phyloP scores from a whole-genome alignment of 2,888 invertebrate genomes.

The Mesorhabditis sp. region DNA sequence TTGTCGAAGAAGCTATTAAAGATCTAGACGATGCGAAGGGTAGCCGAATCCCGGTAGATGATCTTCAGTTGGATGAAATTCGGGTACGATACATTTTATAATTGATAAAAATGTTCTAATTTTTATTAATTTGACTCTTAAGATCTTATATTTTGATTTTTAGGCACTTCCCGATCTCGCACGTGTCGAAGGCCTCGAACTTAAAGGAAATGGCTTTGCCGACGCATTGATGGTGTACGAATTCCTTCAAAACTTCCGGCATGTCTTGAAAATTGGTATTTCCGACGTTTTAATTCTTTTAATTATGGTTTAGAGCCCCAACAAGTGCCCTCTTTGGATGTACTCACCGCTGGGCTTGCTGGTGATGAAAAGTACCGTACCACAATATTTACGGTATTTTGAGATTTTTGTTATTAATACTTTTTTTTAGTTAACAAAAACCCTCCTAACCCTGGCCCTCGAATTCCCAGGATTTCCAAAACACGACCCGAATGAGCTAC shows the following conservation, averaged over 20 bases:
- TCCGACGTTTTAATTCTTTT: background rate
- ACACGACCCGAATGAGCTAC: background rate
- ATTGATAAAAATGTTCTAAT: background rate
- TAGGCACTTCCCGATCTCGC: slow-evolving; percentile 65
- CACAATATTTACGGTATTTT: slow-evolving; percentile 11
- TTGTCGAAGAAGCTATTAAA: slow-evolving; percentile 2
- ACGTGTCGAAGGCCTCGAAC: slow-evolving; percentile 75
- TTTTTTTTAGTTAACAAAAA: slow-evolving; percentile 40
- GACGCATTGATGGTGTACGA: slow-evolving; percentile 91
- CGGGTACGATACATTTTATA: slow-evolving; percentile 10
- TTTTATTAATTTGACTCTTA: background rate
- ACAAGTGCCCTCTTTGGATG: slow-evolving; percentile 76
- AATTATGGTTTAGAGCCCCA: slow-evolving; percentile 71
- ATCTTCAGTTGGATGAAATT: slow-evolving; percentile 73
- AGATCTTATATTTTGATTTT: slow-evolving; percentile 19
- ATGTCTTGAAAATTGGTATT: slow-evolving; percentile 85
- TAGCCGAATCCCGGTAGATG: slow-evolving; percentile 84
- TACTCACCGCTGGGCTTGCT: slow-evolving; percentile 59
- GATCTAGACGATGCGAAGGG: slow-evolving; percentile 61
- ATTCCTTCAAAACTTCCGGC: slow-evolving; percentile 91
- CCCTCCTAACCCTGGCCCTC: slow-evolving; percentile 59
- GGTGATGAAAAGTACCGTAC: slow-evolving; percentile 40
- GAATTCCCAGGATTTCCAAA: slow-evolving; percentile 59
- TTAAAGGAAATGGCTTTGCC: slow-evolving; percentile 83
- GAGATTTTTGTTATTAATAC: background rate